Percentiles rank a stretch among this genome's conserved stretches.
phyloP scores from a whole-genome alignment of 2,888 invertebrate genomes.

The Resseliella maxima region DNA sequence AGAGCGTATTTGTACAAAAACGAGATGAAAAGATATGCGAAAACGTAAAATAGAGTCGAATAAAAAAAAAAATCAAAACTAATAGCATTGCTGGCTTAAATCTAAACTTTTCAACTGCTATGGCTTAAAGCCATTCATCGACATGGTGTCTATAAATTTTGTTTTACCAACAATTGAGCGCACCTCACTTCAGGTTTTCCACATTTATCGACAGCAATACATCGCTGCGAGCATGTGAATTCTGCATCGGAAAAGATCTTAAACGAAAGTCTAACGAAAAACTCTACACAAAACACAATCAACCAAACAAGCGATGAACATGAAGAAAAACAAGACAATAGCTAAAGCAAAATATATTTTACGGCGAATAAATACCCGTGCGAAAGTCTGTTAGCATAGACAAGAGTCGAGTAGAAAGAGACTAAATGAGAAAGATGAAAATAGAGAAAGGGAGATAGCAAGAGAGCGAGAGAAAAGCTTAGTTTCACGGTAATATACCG shows the following conservation, averaged over 20 bases:
- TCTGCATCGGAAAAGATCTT: not conserved
- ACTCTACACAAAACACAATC: not conserved
- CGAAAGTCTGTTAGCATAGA: not conserved
- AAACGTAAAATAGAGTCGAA: not conserved
- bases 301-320: constrained; percentile 53
- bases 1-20: no score
- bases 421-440: not conserved
- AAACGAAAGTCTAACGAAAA: not conserved
- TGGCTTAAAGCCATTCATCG: constrained; percentile 43
- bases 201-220: constrained; percentile 27
- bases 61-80: constrained; percentile 40
- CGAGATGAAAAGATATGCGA: not conserved
- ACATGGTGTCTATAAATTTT: constrained; percentile 31
- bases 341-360: constrained; percentile 40
- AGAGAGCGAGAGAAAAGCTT: not conserved
- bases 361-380: constrained; percentile 40
- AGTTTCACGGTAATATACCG: constrained; percentile 51
- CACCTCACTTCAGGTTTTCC: not conserved
- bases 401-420: not conserved
- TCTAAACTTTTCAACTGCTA: constrained; percentile 49
- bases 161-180: not conserved
- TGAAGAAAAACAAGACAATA: constrained; percentile 43
- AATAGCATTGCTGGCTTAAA: constrained; percentile 53
- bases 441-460: not conserved
- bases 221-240: not conserved